A percentile compares a stretch with the other conserved stretches of the same genome.
Evolutionary conservation across 2,888 invertebrate genomes (phyloP).

Genomic region (Coelopa pilipes): DNA sequence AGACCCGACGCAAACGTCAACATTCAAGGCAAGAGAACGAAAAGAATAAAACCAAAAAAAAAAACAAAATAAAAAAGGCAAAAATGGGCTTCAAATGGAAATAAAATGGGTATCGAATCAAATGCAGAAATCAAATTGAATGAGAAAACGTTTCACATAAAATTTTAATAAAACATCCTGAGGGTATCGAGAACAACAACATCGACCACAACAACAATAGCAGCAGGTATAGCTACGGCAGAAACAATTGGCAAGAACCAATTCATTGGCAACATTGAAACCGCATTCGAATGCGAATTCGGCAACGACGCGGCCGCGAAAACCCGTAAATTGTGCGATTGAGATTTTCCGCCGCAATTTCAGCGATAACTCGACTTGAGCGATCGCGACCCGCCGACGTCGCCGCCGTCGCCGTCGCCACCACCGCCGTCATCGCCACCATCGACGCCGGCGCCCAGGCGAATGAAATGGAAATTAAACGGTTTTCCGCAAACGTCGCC

Average conservation of each 20-base stretch:
- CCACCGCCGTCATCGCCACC: not conserved
- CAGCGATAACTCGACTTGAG: conserved; percentile 22
- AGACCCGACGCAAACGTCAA: conserved; percentile 16
- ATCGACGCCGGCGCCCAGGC: conserved; percentile 20
- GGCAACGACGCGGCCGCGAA: conserved; percentile 14
- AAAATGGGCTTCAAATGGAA: not conserved
- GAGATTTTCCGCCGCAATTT: conserved; percentile 29
- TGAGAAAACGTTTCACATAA: conserved; percentile 23
- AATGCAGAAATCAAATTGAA: conserved; percentile 31
- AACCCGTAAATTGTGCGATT: conserved; percentile 30
- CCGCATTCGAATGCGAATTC: not conserved
- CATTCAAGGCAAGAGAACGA: conserved; percentile 27
- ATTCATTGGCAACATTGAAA: conserved; percentile 14
- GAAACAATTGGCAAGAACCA: not conserved
- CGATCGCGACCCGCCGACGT: not conserved
- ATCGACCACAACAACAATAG: conserved; percentile 8
- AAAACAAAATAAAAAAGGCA: too few relatives aligned
- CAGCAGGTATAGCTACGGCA: not conserved
- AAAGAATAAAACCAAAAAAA: not conserved
- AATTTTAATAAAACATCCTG: conserved; percentile 28
- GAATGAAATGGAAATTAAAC: conserved; percentile 9
- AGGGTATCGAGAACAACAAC: conserved; percentile 15
- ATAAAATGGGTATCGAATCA: conserved; percentile 8
- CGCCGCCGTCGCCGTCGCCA: not conserved
- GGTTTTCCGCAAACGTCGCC: conserved; percentile 21